Conservation (phyloP, 1,140 invertebrate genomes). For the Drosophila ficusphila region DNA sequence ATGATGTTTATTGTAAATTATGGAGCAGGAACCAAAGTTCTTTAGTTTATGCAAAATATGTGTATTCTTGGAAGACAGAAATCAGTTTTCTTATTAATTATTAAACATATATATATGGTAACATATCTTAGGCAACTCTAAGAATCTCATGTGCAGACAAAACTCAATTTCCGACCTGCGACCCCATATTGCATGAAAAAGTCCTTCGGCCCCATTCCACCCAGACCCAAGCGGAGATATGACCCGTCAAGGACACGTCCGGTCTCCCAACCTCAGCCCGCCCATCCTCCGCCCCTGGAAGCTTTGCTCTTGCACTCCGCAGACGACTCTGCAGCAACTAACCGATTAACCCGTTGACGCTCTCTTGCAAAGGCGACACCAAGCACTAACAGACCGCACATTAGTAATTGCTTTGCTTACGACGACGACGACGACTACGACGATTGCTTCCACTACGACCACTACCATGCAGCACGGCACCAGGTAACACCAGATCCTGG, state of each 20-base stretch:
- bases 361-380: constrained; percentile 75
- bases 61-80: too few relatives aligned
- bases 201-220: neutral
- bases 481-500: constrained; percentile 53
- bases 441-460: constrained; percentile 65
- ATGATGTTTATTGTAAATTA: too few relatives aligned
- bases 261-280: constrained; percentile 11
- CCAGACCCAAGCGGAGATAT: constrained; percentile 32
- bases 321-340: constrained; percentile 33
- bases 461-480: constrained; percentile 46
- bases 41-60: too few relatives aligned
- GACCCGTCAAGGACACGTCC: constrained; percentile 26
- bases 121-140: neutral
- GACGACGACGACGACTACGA: constrained; percentile 74
- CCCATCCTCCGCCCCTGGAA: constrained; percentile 16
- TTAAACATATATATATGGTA: too few relatives aligned
- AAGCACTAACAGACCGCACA: constrained; percentile 76
- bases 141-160: neutral
- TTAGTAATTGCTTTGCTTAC: constrained; percentile 82
- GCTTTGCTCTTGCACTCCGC: constrained; percentile 26
- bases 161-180: neutral
- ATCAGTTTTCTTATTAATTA: too few relatives aligned
- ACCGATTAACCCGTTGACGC: constrained; percentile 66
- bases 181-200: constrained; percentile 13
- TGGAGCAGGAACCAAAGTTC: too few relatives aligned